phyloP scores from a whole-genome alignment of 2,888 invertebrate species.

The Nymphalis c-album region DNA sequence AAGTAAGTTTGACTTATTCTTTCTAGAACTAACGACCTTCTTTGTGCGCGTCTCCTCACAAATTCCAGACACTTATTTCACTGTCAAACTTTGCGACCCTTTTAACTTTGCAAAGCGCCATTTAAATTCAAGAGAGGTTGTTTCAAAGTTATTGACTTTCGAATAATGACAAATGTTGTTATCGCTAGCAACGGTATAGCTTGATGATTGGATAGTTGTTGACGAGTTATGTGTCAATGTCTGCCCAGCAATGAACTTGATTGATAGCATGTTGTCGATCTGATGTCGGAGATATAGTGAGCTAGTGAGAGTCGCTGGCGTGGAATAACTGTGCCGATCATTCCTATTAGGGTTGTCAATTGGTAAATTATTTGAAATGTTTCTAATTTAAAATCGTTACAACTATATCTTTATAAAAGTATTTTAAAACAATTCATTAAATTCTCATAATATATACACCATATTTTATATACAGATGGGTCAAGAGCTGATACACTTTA shows the following conservation, averaged over 20 bases:
- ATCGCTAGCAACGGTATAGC: slow-evolving; percentile 5
- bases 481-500: too few species aligned
- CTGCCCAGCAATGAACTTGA: slow-evolving; percentile 4
- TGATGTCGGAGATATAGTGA: slow-evolving; percentile 2
- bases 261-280: not conserved
- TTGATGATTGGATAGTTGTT: slow-evolving; percentile 7
- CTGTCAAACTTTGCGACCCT: slow-evolving; percentile 23
- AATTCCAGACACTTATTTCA: slow-evolving; percentile 16
- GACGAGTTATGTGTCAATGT: slow-evolving; percentile 13
- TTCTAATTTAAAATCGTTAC: not conserved
- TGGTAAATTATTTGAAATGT: not conserved
- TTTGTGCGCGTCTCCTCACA: slow-evolving; percentile 11
- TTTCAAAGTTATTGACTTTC: slow-evolving; percentile 16
- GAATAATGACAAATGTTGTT: slow-evolving; percentile 22
- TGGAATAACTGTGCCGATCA: slow-evolving; percentile 11
- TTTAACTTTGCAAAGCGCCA: slow-evolving; percentile 17
- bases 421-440: not conserved
- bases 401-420: not conserved
- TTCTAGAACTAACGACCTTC: slow-evolving; percentile 7
- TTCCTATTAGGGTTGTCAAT: slow-evolving; percentile 1
- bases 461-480: too few species aligned
- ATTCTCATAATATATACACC: too few species aligned
- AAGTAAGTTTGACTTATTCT: not conserved
- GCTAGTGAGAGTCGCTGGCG: not conserved
- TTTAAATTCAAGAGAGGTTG: slow-evolving; percentile 23